Percentiles rank a stretch among this genome's conserved stretches.
Evolutionary conservation across 2,113 vertebrate genomes (phyloP).

Genomic region (Tapirus terrestris): DNA sequence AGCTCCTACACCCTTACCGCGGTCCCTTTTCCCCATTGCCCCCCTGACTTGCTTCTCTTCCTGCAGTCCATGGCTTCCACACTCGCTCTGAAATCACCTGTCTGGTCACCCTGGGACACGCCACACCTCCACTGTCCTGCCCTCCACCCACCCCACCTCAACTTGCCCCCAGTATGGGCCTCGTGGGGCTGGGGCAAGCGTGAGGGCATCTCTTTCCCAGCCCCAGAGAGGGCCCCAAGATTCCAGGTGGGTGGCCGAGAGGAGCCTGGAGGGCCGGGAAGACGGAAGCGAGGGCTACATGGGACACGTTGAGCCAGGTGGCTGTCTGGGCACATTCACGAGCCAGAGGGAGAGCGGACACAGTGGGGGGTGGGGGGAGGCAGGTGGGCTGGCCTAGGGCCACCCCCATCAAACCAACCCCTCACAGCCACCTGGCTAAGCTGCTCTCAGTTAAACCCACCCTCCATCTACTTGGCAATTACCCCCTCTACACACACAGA

Average conservation of each 20-base stretch:
- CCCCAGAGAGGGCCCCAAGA: neutral
- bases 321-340: neutral
- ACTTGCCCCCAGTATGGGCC: rapidly evolving
- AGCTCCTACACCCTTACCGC: rapidly evolving
- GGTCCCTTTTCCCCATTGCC: rapidly evolving
- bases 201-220: neutral
- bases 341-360: too few relatives aligned
- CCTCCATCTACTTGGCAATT: neutral
- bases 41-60: neutral
- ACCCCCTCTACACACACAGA: neutral
- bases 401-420: neutral
- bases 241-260: neutral
- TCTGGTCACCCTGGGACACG: neutral
- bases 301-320: too few relatives aligned
- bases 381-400: rapidly evolving
- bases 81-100: rapidly evolving
- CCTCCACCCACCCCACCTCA: rapidly evolving
- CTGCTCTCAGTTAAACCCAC: rapidly evolving
- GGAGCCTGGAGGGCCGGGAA: neutral
- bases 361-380: neutral
- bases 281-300: neutral
- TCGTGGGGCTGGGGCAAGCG: rapidly evolving
- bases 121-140: rapidly evolving
- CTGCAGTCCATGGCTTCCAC: rapidly evolving
- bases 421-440: rapidly evolving